A percentile compares a stretch with the other conserved stretches of the same genome.
These are phyloP conservation scores for Marcusenius ussheri DNA, from an alignment of 2,113 vertebrate genomes.

Conservation along the genomic window DNA sequence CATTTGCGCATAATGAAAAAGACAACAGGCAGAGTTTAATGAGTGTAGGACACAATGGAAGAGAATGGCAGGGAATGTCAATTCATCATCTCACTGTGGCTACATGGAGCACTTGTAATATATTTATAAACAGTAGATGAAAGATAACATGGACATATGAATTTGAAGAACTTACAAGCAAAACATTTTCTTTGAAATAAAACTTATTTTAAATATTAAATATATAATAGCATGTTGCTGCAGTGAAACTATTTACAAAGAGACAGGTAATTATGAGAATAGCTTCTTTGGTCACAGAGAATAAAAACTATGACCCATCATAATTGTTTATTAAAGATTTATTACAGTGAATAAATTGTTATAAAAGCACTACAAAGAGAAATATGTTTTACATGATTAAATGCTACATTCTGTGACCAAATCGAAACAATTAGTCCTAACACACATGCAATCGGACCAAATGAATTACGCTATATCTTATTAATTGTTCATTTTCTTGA, in stretches of 20 bases:
- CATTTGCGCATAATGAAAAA: not conserved
- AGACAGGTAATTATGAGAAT: not conserved
- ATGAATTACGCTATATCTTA: constrained; percentile 91
- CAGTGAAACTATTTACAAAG: not conserved
- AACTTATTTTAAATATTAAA: not conserved
- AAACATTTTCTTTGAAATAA: not conserved
- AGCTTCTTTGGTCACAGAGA: not conserved
- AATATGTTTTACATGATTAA: constrained; percentile 14
- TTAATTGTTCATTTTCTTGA: constrained; percentile 93
- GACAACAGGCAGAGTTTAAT: not conserved
- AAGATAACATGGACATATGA: not conserved
- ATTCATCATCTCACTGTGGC: not conserved
- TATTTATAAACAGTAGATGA: not conserved
- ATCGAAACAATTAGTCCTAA: constrained; percentile 56
- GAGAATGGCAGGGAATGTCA: not conserved
- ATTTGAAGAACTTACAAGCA: not conserved
- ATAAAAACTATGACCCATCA: not conserved
- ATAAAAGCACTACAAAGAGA: constrained; percentile 1
- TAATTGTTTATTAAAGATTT: not conserved
- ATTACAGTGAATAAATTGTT: not conserved
- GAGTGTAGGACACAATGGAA: not conserved
- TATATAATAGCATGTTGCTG: not conserved
- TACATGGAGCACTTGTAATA: not conserved
- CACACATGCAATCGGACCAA: constrained; percentile 62
- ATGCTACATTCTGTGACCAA: constrained; percentile 32